Percentiles rank a stretch among this genome's conserved stretches.
Evolutionary conservation across 1,140 invertebrate species (phyloP).

Genomic region (Trichonephila inaurata): DNA sequence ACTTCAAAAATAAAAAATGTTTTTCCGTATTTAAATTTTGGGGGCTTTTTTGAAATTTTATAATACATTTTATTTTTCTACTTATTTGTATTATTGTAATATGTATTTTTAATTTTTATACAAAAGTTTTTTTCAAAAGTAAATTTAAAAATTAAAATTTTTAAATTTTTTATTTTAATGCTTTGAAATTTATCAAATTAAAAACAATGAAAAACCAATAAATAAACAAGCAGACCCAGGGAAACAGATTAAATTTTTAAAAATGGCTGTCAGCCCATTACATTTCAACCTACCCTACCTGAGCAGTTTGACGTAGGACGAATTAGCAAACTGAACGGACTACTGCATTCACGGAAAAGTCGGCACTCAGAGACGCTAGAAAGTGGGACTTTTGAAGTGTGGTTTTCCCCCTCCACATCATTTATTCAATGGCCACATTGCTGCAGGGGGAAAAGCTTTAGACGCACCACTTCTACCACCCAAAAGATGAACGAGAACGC

Average conservation of each 20-base stretch:
- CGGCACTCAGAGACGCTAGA: neutral
- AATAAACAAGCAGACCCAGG: too few relatives aligned
- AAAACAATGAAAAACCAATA: too few relatives aligned
- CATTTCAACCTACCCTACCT: neutral
- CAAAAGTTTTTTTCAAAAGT: too few relatives aligned
- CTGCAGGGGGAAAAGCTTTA: neutral
- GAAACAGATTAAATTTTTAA: neutral
- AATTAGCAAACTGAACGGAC: neutral
- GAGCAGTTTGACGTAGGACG: neutral
- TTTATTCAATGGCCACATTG: slow-evolving; percentile 40
- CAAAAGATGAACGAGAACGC: neutral
- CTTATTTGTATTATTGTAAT: too few relatives aligned
- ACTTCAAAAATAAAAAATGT: too few relatives aligned
- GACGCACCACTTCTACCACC: neutral
- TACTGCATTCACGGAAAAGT: neutral
- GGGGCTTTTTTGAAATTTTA: too few relatives aligned
- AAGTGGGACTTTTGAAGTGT: slow-evolving; percentile 26
- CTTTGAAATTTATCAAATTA: too few relatives aligned
- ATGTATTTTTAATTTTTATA: too few relatives aligned
- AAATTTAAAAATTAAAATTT: too few relatives aligned
- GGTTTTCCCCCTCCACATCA: slow-evolving; percentile 12
- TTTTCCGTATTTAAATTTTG: too few relatives aligned
- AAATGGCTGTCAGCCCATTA: neutral
- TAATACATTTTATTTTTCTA: too few relatives aligned
- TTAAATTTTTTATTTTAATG: too few relatives aligned